Percentiles rank a stretch among this genome's conserved stretches.
Evolutionary conservation across 2,797 vertebrate species (phyloP).

Genomic region (Propithecus perrieri): DNA sequence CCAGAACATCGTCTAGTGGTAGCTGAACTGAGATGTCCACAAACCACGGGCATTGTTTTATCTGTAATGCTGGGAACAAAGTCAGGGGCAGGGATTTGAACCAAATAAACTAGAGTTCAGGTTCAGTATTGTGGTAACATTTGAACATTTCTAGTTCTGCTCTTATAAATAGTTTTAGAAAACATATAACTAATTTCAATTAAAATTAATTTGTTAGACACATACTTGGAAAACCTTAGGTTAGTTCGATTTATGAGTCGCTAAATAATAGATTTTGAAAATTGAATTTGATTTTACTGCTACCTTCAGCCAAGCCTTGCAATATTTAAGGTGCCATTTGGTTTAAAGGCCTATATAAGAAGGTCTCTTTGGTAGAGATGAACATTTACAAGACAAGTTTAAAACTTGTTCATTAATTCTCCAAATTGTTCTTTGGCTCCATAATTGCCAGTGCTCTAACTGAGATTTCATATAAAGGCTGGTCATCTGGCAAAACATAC

Average conservation of each 20-base stretch:
- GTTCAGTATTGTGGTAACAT: not conserved
- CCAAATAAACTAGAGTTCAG: not conserved
- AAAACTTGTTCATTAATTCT: not conserved
- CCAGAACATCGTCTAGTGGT: not conserved
- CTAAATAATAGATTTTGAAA: not conserved
- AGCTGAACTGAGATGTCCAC: not conserved
- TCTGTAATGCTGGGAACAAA: not conserved
- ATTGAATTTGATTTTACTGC: not conserved
- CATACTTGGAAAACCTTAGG: not conserved
- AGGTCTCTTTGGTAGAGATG: not conserved
- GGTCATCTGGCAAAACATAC: not conserved
- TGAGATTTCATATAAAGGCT: not conserved
- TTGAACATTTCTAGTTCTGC: not conserved
- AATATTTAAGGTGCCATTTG: not conserved
- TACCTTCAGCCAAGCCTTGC: not conserved
- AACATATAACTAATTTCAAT: not conserved
- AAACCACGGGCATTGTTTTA: not conserved
- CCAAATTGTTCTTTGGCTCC: not conserved
- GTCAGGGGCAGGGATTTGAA: not conserved
- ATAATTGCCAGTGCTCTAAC: fast-evolving
- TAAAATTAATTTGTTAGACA: not conserved
- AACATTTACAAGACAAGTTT: not conserved
- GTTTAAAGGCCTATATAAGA: not conserved
- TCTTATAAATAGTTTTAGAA: not conserved
- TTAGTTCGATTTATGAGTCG: not conserved